Percentiles rank a stretch among this genome's conserved stretches.
These are phyloP conservation scores for Reticulitermes speratus DNA, from an alignment of 1,140 invertebrate species.

Conservation along the genomic window DNA sequence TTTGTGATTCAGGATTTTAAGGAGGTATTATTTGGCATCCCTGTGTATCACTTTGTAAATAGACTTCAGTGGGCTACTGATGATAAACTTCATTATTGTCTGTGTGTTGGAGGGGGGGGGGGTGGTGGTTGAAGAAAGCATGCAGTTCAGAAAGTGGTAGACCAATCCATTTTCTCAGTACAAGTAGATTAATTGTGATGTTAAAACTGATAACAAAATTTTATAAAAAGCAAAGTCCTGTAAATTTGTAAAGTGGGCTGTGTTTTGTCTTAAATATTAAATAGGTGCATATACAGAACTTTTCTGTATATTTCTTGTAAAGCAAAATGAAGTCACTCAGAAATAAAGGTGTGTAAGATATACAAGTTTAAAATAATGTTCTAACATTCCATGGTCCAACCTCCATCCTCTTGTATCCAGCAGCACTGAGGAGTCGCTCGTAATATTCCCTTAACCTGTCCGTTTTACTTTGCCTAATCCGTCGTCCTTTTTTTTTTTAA, in stretches of 20 bases:
- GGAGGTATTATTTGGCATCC: not conserved
- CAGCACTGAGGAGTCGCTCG: too few species aligned
- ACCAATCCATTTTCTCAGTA: not conserved
- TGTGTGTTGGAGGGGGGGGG: not conserved
- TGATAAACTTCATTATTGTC: not conserved
- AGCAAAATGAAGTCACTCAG: too few species aligned
- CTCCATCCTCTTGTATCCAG: too few species aligned
- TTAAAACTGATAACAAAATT: conserved; percentile 12
- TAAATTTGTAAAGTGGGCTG: conserved; percentile 22
- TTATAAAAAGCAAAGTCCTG: conserved; percentile 11
- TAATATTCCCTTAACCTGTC: too few species aligned
- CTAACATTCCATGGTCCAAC: too few species aligned
- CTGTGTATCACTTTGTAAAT: not conserved
- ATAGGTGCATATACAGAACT: not conserved
- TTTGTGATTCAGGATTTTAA: not conserved
- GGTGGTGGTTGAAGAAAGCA: not conserved
- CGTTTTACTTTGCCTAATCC: too few species aligned
- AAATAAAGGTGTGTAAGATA: not conserved
- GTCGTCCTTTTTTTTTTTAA: too few species aligned
- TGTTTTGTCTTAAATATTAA: not conserved
- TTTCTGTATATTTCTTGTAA: conserved; percentile 16
- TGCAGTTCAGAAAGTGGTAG: not conserved
- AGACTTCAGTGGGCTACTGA: not conserved
- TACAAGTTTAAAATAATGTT: too few species aligned
- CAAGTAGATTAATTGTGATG: conserved; percentile 27